These are phyloP conservation scores for Hartigia nigra DNA, from an alignment of 2,888 invertebrate species.

Conservation along the genomic window DNA sequence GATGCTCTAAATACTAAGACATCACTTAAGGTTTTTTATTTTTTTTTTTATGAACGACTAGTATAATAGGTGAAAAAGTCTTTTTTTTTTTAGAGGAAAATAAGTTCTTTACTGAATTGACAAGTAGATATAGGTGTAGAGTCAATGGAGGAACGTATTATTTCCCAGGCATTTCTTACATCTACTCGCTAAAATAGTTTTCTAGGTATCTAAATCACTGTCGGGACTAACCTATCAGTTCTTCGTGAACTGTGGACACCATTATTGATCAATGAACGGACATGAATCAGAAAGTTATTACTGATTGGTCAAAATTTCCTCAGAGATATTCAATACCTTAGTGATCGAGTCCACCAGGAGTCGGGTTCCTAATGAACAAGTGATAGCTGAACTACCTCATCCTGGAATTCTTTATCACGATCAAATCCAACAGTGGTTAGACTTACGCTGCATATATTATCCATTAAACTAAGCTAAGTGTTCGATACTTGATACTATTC, in stretches of 20 bases:
- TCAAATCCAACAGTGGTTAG: background rate
- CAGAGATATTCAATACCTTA: background rate
- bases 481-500: background rate
- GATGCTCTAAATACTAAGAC: background rate
- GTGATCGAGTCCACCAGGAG: background rate
- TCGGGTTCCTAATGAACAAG: background rate
- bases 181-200: constrained; percentile 14
- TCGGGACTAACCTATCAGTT: background rate
- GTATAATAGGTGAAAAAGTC: constrained; percentile 46
- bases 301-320: background rate
- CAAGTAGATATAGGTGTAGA: constrained; percentile 56
- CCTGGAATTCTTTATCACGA: background rate
- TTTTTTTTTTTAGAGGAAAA: constrained; percentile 54
- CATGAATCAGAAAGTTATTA: background rate
- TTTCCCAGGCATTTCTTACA: background rate
- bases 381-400: background rate
- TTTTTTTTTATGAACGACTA: background rate
- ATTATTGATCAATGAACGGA: background rate
- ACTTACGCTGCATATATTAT: background rate
- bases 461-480: background rate
- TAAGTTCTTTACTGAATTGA: constrained; percentile 60
- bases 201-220: constrained; percentile 14
- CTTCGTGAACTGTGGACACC: background rate
- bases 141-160: background rate
- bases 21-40: background rate